These are phyloP conservation scores for Macquaria australasica DNA, from an alignment of 2,113 vertebrate species.

Conservation along the genomic window DNA sequence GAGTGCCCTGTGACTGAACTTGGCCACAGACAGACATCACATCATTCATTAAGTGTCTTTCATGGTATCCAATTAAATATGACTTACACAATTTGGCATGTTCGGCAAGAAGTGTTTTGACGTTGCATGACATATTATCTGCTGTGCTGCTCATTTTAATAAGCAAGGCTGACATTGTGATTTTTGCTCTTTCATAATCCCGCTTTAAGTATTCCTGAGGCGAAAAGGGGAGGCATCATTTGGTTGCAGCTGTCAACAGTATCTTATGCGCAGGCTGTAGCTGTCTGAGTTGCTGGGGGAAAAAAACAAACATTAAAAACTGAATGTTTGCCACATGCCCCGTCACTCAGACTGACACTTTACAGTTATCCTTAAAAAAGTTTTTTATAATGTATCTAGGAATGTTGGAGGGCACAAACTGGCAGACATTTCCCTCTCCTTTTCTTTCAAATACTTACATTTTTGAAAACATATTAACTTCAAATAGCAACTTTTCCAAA, in stretches of 20 bases:
- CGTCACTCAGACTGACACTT: neutral
- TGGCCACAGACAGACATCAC: neutral
- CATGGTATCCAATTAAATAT: slow-evolving; percentile 20
- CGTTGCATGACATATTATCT: slow-evolving; percentile 38
- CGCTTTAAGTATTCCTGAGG: slow-evolving; percentile 36
- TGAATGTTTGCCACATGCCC: neutral
- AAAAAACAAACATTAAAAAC: neutral
- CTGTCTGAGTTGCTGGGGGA: slow-evolving; percentile 1
- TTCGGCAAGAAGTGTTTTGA: slow-evolving; percentile 52
- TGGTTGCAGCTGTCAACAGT: slow-evolving; percentile 29
- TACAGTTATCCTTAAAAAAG: neutral
- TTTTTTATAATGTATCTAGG: neutral
- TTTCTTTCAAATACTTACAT: neutral
- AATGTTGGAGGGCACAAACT: neutral
- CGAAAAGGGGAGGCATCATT: slow-evolving; percentile 29
- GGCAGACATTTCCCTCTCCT: neutral
- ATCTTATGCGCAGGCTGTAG: slow-evolving; percentile 15
- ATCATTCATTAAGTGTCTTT: slow-evolving; percentile 8
- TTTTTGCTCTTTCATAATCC: slow-evolving; percentile 37
- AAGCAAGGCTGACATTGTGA: slow-evolving; percentile 37
- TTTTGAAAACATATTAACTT: neutral
- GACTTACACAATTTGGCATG: slow-evolving; percentile 20
- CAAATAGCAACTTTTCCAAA: neutral
- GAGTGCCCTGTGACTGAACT: slow-evolving; percentile 13
- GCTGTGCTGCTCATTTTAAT: slow-evolving; percentile 39